Evolutionary conservation across 2,113 vertebrate genomes (phyloP).

Genomic region (Semicossyphus pulcher): DNA sequence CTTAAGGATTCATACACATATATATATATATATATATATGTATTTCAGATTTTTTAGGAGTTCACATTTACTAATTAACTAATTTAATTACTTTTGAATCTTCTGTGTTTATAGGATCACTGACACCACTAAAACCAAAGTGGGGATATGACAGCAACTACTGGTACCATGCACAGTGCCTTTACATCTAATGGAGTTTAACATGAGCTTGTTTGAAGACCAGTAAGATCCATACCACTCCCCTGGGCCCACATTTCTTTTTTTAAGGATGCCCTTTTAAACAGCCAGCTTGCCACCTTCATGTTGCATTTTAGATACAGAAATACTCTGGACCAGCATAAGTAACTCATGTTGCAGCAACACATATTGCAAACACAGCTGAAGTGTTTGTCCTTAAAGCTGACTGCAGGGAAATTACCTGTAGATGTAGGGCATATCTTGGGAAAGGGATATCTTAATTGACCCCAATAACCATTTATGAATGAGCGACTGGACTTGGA

Average conservation of each 20-base stretch:
- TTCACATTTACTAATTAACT: not conserved
- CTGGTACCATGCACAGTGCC: not conserved
- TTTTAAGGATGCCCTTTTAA: conserved; percentile 47
- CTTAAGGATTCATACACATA: not conserved
- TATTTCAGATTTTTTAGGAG: not conserved
- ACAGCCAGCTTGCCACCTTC: conserved; percentile 17
- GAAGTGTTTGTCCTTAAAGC: conserved; percentile 31
- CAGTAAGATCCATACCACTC: not conserved
- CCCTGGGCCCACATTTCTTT: conserved; percentile 23
- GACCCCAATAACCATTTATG: conserved; percentile 1
- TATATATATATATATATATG: no score
- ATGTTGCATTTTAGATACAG: conserved; percentile 44
- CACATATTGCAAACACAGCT: conserved; percentile 40
- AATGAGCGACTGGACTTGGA: not conserved
- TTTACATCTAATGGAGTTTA: not conserved
- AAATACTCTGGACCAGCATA: conserved; percentile 49
- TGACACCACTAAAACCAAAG: not conserved
- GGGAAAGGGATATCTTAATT: conserved; percentile 13
- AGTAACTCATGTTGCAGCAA: conserved; percentile 52
- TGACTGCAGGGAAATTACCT: conserved; percentile 42
- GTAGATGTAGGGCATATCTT: conserved; percentile 8
- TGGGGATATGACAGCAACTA: not conserved
- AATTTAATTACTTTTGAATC: no score
- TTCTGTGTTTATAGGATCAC: conserved; percentile 46
- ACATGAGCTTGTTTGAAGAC: not conserved